Base-by-base conservation (phyloP, 2,113 vertebrate genomes). In the Murina feae region DNA sequence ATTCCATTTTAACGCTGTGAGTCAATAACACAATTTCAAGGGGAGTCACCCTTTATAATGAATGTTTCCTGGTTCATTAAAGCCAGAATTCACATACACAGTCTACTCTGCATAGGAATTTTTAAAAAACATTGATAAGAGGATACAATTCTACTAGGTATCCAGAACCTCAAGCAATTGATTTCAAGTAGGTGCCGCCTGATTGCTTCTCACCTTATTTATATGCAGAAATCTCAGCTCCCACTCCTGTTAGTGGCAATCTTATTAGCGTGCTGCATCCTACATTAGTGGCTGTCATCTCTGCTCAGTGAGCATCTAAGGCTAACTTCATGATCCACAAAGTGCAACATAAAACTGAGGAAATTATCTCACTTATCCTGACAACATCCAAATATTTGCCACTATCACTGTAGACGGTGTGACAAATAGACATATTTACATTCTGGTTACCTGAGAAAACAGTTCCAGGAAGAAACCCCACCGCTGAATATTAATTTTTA, bases 171-270 rank as follows among this genome's bases (percentile, higher is more conserved):
- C 82, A 93, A 96, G 96, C 89, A 95, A 96, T 94, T 97, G 93
- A 97, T 97, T 97, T 97, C 96, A 97, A 97, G 96, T 96, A 97
- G 90, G 32, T 96, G 76, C 37, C 32, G 85, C 80, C 90, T 97
- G 97, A 97, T 97, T 97, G 96, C 96, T 88, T 93, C 86, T 95
- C 76, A 81, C 74, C 93, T 96, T 95, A 96, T 97, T 96, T 93
- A 95, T 95, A 97, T 96, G 94, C 94, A 94, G 75, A 93, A 95
- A 94, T 93, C 51, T 94, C 91, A 96, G 96, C 86, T 91, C 94
- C 69, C 23, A 25, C 65, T 89, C 30, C 39, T 80, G 44, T 93
- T 93, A 85, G 35, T 75, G 10, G 75, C 65, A 89, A 94, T 91
- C 79, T 94, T 94, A 94, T 93, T 97, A 94, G 83, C 86, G 86